A percentile compares a stretch with the other conserved stretches of the same genome.
phyloP scores from a whole-genome alignment of 2,113 vertebrate species.

The Rhagologus leucostigma region DNA sequence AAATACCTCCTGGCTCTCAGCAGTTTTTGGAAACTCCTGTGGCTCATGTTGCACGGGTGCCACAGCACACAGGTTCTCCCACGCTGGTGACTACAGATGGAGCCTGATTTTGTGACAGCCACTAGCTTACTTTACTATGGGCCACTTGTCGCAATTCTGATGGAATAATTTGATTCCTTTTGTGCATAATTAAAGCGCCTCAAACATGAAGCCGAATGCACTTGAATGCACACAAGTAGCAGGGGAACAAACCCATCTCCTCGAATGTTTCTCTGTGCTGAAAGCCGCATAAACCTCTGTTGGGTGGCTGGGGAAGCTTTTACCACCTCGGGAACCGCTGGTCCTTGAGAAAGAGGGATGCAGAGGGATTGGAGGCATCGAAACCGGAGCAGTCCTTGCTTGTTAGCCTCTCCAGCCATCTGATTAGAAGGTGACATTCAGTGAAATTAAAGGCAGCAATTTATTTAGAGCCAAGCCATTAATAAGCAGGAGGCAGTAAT shows the following conservation, averaged over 20 bases:
- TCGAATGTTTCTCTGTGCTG: background rate
- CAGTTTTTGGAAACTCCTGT: background rate
- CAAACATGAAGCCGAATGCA: background rate
- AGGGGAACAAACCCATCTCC: background rate
- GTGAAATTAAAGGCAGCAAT: slow-evolving; percentile 1
- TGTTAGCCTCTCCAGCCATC: background rate
- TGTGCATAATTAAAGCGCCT: background rate
- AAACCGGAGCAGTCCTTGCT: background rate
- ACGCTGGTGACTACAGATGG: background rate
- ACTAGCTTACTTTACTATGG: background rate
- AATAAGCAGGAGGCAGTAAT: background rate
- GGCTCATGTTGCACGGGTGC: background rate
- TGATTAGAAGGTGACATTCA: slow-evolving; percentile 51
- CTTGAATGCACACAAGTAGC: background rate
- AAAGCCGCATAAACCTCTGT: slow-evolving; percentile 55
- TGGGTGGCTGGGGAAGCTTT: slow-evolving; percentile 33
- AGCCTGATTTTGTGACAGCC: background rate
- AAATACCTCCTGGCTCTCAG: background rate
- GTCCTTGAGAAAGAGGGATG: background rate
- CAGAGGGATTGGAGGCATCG: background rate
- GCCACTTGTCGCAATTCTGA: accelerated
- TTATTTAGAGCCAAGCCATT: slow-evolving; percentile 15
- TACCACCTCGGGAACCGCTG: background rate
- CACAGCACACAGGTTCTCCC: background rate
- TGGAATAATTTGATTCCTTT: background rate